Base-by-base conservation (phyloP, 2,113 vertebrate species). In the Bostrychus sinensis region DNA sequence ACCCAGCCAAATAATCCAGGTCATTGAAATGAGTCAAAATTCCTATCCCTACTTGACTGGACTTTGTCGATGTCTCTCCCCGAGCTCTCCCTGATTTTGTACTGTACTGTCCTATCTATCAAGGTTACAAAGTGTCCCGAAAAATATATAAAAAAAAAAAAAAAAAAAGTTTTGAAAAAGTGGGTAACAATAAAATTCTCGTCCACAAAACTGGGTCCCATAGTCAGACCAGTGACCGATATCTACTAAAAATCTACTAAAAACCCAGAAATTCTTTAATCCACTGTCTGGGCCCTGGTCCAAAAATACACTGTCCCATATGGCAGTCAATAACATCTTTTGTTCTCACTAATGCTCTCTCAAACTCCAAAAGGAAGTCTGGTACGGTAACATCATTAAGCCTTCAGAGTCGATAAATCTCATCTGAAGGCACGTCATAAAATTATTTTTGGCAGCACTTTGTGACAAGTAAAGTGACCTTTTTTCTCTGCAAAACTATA, bases 391-490 rank as follows among this genome's bases (percentile, higher is more conserved):
- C 30, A 55, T 55, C 53, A 55, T 55, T 55, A 55, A 34, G 53
- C 30, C 30, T 36, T 36, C 48, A 28, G 48, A 28, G 14, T 30
- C 28, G 1, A 55, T 55, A 55, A 55, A 55, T 19, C 53, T 36
- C 16, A 17, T 13, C 53, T 28, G 19, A 30, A 51, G 26, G 48
- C 48, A 28, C 7, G 48, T 51, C 48, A 30, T 51, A 7, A 51
- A 51, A 34, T 55, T 36, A 36, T 32, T 55, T 36, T 34, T 55
- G 53, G 53, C 53, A 36, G 10, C 10, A 34, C 28, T 55, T 55
- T 55, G n/a, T 55, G 53, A 55, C 53, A 55, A 55, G 50, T 17
- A 28, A 54, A 54, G 32, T 55, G 17, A 55, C 32, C 28, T 55
- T 55, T 32, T 22, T 51, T 51, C 30, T 8, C 30, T 28, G 25